Base-by-base conservation (phyloP, 2,797 vertebrate species). In the Enteromius argenteus region DNA sequence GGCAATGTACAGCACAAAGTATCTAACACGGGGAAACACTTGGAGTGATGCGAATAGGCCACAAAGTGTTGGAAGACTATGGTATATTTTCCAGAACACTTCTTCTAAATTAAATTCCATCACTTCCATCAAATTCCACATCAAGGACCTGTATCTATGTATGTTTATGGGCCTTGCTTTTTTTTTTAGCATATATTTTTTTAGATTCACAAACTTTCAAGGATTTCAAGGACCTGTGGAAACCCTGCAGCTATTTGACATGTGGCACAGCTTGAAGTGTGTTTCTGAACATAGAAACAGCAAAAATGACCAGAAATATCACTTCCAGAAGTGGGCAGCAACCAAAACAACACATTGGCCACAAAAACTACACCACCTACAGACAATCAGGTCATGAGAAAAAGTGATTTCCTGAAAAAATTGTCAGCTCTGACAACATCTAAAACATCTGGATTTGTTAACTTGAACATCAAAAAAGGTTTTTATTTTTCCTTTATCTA, bases 271-370 rank as follows among this genome's bases (percentile, higher is more conserved):
- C 30, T 21, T 35, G 3, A 81, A 42, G 17, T 30, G 27, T 2
- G 5, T 64, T 56, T 49, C 27, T 64, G 5, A 15, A 15, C 4
- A 21, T 19, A 81, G 39, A 42, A 56, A 53, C 9, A 19, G 8
- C 35, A 46, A 72, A 58, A 73, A 30, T 27, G 2, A 56, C 14
- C 17, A 37, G 1, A 14, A 71, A 58, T 72, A 56, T 23, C 19
- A 74, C 30, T 14, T 35, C 42, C 21, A 66, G 58, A 75, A 51
- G 42, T 51, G 32, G 80, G n/a, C 5, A 60, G 39, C 58, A 75
- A 66, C 39, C 58, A 35, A 66, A 82, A 51, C 15, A 75, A 67
- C 73, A 83, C 81, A 83, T 76, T 62, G 37, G 62, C 81, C 72
- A 76, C 81, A 83, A 56, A 75, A 37, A 75, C 32, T 13, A 67